phyloP scores from a whole-genome alignment of 2,113 vertebrate species.

The Elgaria multicarinata region DNA sequence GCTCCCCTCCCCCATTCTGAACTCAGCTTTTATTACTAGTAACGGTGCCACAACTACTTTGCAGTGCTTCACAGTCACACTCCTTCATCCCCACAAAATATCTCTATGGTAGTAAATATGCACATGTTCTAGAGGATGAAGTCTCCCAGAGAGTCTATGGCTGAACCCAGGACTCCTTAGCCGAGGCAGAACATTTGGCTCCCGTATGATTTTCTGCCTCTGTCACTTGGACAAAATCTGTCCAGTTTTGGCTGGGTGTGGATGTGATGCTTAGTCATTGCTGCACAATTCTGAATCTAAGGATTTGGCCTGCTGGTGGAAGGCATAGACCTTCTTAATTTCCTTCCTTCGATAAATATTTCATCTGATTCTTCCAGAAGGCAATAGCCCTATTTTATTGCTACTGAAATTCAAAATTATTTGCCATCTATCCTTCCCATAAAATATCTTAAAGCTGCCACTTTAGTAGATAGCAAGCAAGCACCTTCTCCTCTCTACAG shows the following conservation, averaged over 20 bases:
- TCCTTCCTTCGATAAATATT: conserved; percentile 42
- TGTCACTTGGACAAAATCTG: conserved; percentile 22
- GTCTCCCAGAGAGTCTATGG: neutral
- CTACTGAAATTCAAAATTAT: conserved; percentile 30
- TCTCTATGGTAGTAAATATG: neutral
- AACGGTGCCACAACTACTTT: neutral
- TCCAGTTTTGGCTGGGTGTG: conserved; percentile 17
- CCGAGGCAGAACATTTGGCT: neutral
- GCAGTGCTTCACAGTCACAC: neutral
- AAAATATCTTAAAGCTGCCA: conserved; percentile 25
- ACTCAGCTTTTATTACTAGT: neutral
- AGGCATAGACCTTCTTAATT: conserved; percentile 23
- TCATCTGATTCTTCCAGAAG: conserved; percentile 14
- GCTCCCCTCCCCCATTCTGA: neutral
- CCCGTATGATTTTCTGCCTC: neutral
- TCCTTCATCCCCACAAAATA: neutral
- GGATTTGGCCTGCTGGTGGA: conserved; percentile 17
- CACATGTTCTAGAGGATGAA: neutral
- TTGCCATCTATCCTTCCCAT: conserved; percentile 20
- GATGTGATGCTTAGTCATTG: conserved; percentile 61
- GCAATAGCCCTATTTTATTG: conserved; percentile 37
- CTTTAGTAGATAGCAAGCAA: conserved; percentile 38
- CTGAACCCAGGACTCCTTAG: neutral
- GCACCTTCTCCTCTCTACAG: neutral
- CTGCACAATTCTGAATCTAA: conserved; percentile 34